phyloP scores from a whole-genome alignment of 92 coral and sea anemone genomes.

The Bergia sp. region DNA sequence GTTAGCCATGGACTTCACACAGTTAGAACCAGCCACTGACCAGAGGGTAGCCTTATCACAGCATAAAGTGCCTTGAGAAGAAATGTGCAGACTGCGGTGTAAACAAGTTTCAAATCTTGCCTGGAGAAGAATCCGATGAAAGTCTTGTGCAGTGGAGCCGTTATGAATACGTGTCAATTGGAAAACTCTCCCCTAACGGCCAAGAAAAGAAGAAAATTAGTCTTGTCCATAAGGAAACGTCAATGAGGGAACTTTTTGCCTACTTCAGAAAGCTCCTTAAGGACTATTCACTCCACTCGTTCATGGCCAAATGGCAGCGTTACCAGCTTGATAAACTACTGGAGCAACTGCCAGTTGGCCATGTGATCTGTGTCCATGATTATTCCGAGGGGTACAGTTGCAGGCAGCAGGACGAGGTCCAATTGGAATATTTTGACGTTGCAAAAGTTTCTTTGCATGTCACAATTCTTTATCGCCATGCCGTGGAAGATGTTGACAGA shows the following conservation, averaged over 20 bases:
- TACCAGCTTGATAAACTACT: background rate
- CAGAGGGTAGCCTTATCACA: conserved; percentile 3
- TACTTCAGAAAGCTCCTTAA: conserved; percentile 24
- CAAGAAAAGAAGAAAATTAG: conserved; percentile 35
- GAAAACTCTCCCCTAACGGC: conserved; percentile 31
- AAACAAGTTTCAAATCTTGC: background rate
- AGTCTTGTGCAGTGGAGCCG: conserved; percentile 16
- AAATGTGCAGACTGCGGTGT: conserved; percentile 21
- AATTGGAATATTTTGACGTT: conserved; percentile 1
- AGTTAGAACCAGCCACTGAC: conserved; percentile 35
- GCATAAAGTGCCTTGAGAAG: background rate
- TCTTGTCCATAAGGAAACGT: conserved; percentile 34
- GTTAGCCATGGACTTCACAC: conserved; percentile 50
- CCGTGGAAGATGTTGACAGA: background rate
- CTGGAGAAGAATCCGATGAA: conserved; percentile 20
- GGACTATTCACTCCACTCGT: conserved; percentile 7
- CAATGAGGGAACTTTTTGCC: conserved; percentile 4
- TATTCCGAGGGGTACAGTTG: conserved; percentile 3
- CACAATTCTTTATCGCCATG: background rate
- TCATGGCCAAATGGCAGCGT: conserved; percentile 30
- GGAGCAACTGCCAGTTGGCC: background rate
- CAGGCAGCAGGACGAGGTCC: conserved; percentile 4
- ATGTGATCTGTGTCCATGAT: background rate
- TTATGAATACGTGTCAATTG: conserved; percentile 43
- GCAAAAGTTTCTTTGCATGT: conserved; percentile 10